Percentiles rank a stretch among this genome's conserved stretches.
These are phyloP conservation scores for Diachasmimorpha longicaudata DNA, from an alignment of 1,140 invertebrate genomes.

Conservation along the genomic window DNA sequence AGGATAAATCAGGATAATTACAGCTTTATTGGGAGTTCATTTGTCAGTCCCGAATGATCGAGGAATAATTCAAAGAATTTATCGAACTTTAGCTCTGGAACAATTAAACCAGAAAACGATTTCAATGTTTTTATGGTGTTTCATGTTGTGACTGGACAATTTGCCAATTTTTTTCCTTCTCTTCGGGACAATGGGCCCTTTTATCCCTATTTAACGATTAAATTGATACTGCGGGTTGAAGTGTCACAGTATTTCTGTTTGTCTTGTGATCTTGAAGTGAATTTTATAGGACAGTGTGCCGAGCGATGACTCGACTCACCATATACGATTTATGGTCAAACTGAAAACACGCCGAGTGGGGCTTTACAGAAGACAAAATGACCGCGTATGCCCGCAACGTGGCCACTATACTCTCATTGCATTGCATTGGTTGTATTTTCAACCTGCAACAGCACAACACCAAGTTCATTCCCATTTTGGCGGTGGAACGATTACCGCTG, in stretches of 20 bases:
- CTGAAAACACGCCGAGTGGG: conserved; percentile 1
- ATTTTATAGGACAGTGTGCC: conserved; percentile 32
- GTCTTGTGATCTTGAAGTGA: conserved; percentile 15
- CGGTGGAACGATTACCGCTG: conserved; percentile 18
- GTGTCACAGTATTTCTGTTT: background rate
- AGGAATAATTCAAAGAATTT: background rate
- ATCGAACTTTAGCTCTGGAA: background rate
- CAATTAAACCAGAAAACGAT: background rate
- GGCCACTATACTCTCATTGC: background rate
- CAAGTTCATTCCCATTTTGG: conserved; percentile 26
- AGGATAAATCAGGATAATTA: background rate
- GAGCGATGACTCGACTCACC: conserved; percentile 27
- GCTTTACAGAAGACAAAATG: conserved; percentile 4
- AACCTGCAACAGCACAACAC: background rate
- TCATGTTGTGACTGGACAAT: no score
- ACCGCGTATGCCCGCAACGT: background rate
- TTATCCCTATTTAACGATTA: no score
- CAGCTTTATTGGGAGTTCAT: background rate
- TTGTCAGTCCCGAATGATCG: background rate
- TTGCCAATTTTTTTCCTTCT: no score
- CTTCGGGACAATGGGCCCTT: no score
- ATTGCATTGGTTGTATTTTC: conserved; percentile 12
- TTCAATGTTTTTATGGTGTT: no score
- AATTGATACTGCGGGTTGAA: no score
- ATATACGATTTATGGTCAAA: conserved; percentile 33